Percentiles rank a stretch among this genome's conserved stretches.
Evolutionary conservation across 2,113 vertebrate genomes (phyloP).

Genomic region (Eubucco bourcierii): DNA sequence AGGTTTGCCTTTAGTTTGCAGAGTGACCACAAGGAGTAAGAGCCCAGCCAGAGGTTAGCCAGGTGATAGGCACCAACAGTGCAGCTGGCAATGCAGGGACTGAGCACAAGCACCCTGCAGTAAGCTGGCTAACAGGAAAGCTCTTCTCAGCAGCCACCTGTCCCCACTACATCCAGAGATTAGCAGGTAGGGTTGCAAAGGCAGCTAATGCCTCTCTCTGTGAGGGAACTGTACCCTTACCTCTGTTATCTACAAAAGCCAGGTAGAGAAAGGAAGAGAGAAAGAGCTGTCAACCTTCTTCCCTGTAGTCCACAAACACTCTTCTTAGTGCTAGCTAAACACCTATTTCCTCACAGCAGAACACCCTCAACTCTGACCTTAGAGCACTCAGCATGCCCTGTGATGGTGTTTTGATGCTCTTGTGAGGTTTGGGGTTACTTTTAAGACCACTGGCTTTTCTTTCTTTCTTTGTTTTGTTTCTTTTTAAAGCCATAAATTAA

Average conservation of each 20-base stretch:
- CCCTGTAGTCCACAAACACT: not conserved
- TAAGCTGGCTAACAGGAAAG: not conserved
- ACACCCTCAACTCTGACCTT: not conserved
- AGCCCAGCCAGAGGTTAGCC: not conserved
- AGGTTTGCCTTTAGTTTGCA: not conserved
- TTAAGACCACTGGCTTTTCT: not conserved
- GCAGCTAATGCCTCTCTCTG: not conserved
- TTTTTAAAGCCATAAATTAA: not conserved
- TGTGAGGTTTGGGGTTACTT: not conserved
- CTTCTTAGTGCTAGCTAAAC: not conserved
- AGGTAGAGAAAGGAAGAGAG: not conserved
- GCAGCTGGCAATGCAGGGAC: not conserved
- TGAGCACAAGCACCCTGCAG: not conserved
- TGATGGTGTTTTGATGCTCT: not conserved
- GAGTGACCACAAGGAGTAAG: not conserved
- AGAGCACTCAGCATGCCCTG: not conserved
- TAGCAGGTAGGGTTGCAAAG: slow-evolving; percentile 4
- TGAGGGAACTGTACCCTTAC: not conserved
- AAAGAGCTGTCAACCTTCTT: not conserved
- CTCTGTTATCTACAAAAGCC: slow-evolving; percentile 7
- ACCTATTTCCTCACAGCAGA: not conserved
- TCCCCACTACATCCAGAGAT: not conserved
- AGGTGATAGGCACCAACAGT: too few relatives aligned
- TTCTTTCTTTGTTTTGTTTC: too few relatives aligned
- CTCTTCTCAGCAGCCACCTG: not conserved